phyloP scores from a whole-genome alignment of 2,797 vertebrate species.

The Gobio occitaniae region DNA sequence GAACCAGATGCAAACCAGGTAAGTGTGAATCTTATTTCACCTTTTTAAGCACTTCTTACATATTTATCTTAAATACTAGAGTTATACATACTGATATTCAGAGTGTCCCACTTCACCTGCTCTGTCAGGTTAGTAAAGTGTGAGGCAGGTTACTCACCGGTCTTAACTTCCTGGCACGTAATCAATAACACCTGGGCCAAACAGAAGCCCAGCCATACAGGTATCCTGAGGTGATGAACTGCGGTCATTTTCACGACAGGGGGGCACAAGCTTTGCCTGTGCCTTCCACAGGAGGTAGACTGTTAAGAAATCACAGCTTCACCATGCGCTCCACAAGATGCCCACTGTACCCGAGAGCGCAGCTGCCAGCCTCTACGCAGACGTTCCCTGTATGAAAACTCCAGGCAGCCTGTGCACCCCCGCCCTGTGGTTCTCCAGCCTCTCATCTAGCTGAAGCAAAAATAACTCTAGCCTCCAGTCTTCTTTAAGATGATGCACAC shows the following conservation, averaged over 20 bases:
- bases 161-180: slow-evolving; percentile 70
- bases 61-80: not conserved
- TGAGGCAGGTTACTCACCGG: slow-evolving; percentile 68
- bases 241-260: slow-evolving; percentile 70
- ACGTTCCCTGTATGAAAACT: slow-evolving; percentile 31
- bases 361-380: slow-evolving; percentile 29
- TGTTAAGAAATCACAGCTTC: slow-evolving; percentile 36
- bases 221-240: slow-evolving; percentile 69
- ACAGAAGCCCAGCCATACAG: slow-evolving; percentile 69
- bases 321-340: slow-evolving; percentile 34
- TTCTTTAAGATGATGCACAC: slow-evolving; percentile 13
- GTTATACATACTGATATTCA: not conserved
- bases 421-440: slow-evolving; percentile 50
- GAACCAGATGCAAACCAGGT: not conserved
- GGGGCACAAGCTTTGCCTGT: slow-evolving; percentile 53
- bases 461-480: slow-evolving; percentile 39
- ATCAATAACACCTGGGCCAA: slow-evolving; percentile 74
- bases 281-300: slow-evolving; percentile 33
- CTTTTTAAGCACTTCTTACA: not conserved
- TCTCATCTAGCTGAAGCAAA: slow-evolving; percentile 46
- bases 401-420: slow-evolving; percentile 19
- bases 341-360: slow-evolving; percentile 16
- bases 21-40: not conserved
- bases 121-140: not conserved
- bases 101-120: not conserved